These are phyloP conservation scores for Emydura subglobosa DNA, from an alignment of 2,113 vertebrate genomes.

Conservation along the genomic window DNA sequence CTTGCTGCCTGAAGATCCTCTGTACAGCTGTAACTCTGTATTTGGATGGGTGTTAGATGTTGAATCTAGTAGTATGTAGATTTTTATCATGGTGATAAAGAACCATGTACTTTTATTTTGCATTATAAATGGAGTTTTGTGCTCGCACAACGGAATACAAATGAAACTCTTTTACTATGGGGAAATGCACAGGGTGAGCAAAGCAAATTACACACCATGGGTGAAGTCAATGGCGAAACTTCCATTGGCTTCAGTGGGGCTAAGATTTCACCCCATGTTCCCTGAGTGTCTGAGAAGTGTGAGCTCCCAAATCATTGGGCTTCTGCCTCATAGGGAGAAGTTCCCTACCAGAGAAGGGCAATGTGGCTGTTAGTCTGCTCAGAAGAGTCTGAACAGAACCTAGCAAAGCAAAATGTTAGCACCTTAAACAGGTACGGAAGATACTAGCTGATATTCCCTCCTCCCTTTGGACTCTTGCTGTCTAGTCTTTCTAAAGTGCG, in stretches of 20 bases:
- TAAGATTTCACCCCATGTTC: neutral
- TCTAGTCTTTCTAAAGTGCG: neutral
- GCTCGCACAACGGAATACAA: neutral
- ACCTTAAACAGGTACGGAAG: neutral
- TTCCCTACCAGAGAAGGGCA: neutral
- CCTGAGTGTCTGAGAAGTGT: neutral
- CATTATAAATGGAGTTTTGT: neutral
- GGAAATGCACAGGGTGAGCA: neutral
- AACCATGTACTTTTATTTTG: neutral
- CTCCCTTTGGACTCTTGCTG: neutral
- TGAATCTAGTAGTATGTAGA: neutral
- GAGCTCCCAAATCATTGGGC: neutral
- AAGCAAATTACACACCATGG: neutral
- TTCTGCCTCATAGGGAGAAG: neutral
- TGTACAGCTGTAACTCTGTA: neutral
- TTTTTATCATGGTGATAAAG: neutral
- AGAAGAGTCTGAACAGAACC: neutral
- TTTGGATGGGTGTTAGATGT: neutral
- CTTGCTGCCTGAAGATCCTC: neutral
- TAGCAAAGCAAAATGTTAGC: neutral
- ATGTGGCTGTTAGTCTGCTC: neutral
- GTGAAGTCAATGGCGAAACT: neutral
- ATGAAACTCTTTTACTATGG: neutral
- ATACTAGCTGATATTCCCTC: neutral
- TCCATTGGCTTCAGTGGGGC: neutral